These are phyloP conservation scores for Willisornis vidua DNA, from an alignment of 2,113 vertebrate species.

Conservation along the genomic window DNA sequence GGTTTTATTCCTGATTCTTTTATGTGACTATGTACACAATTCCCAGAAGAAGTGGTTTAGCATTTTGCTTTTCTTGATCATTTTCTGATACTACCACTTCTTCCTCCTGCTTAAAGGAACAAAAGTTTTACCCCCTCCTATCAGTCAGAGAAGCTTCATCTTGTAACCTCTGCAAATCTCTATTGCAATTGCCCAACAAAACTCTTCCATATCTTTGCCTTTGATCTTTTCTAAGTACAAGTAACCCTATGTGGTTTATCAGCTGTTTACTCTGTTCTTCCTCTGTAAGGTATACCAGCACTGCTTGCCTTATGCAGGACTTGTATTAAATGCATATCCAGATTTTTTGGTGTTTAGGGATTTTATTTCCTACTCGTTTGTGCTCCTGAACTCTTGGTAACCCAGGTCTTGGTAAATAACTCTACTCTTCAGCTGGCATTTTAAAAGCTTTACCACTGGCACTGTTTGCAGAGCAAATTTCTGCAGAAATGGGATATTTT, in stretches of 20 bases:
- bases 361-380: not conserved
- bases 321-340: not conserved
- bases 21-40: not conserved
- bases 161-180: not conserved
- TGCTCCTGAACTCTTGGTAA: not conserved
- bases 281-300: not conserved
- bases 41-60: not conserved
- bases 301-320: not conserved
- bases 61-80: not conserved
- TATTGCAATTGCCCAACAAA: not conserved
- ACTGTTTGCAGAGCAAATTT: not conserved
- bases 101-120: not conserved
- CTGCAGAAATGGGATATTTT: not conserved
- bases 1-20: not conserved
- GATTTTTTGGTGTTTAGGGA: not conserved
- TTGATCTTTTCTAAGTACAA: not conserved
- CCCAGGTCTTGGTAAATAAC: not conserved
- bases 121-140: not conserved
- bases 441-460: not conserved
- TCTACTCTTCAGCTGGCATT: not conserved
- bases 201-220: not conserved
- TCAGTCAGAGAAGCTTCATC: not conserved
- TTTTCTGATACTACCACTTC: not conserved
- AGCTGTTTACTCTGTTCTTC: not conserved
- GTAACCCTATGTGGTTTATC: not conserved